These are phyloP conservation scores for Polymixis lichenea DNA, from an alignment of 2,888 invertebrate genomes.

Conservation along the genomic window DNA sequence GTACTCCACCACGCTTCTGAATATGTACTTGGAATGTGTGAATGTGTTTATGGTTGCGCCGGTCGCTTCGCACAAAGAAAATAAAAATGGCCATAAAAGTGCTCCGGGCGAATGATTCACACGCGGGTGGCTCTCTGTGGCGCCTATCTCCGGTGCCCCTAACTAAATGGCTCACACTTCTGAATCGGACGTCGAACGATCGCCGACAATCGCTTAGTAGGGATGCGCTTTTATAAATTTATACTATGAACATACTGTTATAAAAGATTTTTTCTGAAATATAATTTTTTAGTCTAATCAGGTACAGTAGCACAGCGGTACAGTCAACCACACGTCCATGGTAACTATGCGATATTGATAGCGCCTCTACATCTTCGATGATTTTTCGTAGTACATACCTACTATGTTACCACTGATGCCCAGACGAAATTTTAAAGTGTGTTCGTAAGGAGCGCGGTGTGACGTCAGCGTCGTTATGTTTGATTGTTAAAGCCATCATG, in stretches of 20 bases:
- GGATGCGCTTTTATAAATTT: neutral
- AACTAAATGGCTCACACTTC: neutral
- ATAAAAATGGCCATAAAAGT: conserved; percentile 20
- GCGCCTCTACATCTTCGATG: neutral
- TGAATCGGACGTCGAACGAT: neutral
- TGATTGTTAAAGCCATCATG: neutral
- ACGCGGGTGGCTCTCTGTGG: conserved; percentile 5
- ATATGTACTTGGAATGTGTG: neutral
- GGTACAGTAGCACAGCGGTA: neutral
- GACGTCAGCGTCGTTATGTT: neutral
- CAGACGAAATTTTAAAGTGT: neutral
- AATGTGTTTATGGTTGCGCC: neutral
- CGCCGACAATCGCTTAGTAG: neutral
- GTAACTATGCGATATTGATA: neutral
- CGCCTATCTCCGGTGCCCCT: neutral
- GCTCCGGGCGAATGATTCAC: conserved; percentile 5
- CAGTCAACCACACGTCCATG: neutral
- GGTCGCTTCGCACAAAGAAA: neutral
- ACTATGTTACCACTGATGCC: neutral
- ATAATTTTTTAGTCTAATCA: neutral
- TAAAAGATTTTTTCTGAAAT: neutral
- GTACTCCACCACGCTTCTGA: no score
- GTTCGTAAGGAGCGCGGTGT: conserved; percentile 2
- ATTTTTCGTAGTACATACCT: neutral
- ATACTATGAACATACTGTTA: neutral